Percentiles rank a stretch among this genome's conserved stretches.
phyloP scores from a whole-genome alignment of 2,888 invertebrate genomes.

The Synergus laeviventris region DNA sequence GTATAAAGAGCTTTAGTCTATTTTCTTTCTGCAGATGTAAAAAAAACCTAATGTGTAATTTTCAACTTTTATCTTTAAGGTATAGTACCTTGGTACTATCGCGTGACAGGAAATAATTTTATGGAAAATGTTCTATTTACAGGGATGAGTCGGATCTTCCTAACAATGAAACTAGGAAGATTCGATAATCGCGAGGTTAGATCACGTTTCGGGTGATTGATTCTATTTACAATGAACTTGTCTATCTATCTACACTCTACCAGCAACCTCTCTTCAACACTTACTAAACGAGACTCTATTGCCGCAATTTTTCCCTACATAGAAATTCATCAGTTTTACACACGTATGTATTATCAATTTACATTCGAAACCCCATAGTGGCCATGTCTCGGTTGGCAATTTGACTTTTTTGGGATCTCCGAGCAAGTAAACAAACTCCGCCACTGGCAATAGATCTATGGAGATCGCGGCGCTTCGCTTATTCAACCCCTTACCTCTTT shows the following conservation, averaged over 20 bases:
- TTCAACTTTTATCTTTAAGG: conserved; percentile 32
- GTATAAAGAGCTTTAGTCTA: conserved; percentile 49
- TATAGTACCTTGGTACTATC: conserved; percentile 36
- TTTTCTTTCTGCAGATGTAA: conserved; percentile 39
- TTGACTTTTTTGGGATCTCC: no score
- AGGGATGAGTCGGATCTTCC: conserved; percentile 38
- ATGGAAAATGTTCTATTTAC: conserved; percentile 39
- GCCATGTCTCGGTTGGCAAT: no score
- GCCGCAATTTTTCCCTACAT: conserved; percentile 26
- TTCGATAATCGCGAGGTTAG: conserved; percentile 5
- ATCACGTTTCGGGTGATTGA: conserved; percentile 25
- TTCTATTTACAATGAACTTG: conserved; percentile 31
- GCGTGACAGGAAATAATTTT: conserved; percentile 33
- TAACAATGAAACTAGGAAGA: background rate
- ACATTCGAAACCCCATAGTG: no score
- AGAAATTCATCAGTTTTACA: conserved; percentile 23
- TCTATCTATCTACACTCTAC: conserved; percentile 32
- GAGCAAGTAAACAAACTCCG: no score
- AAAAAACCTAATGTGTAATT: conserved; percentile 44
- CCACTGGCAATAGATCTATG: no score
- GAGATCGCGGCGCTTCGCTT: no score
- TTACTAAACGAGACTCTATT: conserved; percentile 35
- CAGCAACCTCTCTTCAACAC: conserved; percentile 11
- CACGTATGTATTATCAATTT: conserved; percentile 7
- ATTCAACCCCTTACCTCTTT: no score